Conservation (phyloP, 2,797 vertebrate species). For the Rhynchotus rufescens region DNA sequence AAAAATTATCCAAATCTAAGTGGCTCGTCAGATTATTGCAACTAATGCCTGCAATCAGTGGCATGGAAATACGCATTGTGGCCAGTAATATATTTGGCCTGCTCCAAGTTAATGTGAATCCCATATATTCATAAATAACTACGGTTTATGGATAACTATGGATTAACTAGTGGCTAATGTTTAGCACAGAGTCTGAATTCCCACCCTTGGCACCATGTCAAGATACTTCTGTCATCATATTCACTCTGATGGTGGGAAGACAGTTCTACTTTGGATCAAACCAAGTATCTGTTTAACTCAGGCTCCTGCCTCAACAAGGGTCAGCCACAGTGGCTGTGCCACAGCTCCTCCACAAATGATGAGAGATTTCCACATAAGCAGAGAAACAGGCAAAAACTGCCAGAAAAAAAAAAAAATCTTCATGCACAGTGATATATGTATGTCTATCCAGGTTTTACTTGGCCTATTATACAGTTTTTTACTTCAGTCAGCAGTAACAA, state of each 20-base stretch:
- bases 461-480: background rate
- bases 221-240: background rate
- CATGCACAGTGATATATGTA: background rate
- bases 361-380: background rate
- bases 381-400: background rate
- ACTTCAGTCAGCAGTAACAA: background rate
- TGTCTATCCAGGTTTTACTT: background rate
- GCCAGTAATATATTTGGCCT: background rate
- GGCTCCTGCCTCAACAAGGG: background rate
- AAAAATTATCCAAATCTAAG: background rate
- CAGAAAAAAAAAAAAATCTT: background rate
- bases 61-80: background rate
- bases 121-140: background rate
- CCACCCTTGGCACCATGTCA: background rate
- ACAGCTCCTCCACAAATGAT: background rate
- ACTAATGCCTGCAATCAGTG: background rate
- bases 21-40: background rate
- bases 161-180: background rate
- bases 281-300: background rate
- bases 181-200: background rate
- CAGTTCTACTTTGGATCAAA: fast-evolving
- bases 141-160: background rate
- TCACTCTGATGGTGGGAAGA: background rate
- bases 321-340: background rate
- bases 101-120: background rate